phyloP scores from a whole-genome alignment of 1,140 invertebrate species.

The Drosophila parvula region DNA sequence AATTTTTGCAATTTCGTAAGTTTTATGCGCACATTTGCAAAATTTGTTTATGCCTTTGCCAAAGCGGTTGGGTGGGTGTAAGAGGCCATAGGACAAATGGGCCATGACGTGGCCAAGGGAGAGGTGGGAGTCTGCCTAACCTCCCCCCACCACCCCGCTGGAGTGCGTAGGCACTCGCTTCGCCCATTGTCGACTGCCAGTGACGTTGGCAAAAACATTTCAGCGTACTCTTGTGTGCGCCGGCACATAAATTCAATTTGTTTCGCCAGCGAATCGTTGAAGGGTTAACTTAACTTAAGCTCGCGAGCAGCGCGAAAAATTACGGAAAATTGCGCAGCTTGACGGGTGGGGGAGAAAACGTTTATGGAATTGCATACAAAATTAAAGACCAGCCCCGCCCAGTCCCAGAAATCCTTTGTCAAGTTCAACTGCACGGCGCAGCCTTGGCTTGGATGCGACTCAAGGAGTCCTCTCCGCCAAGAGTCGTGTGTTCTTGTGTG shows the following conservation, averaged over 20 bases:
- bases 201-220: constrained; percentile 48
- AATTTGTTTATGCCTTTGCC: constrained; percentile 69
- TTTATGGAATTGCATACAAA: constrained; percentile 52
- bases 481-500: constrained; percentile 16
- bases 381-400: constrained; percentile 56
- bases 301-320: constrained; percentile 27
- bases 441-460: constrained; percentile 56
- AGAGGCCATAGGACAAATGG: constrained; percentile 34
- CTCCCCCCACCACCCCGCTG: not conserved
- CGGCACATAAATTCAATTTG: constrained; percentile 69
- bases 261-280: constrained; percentile 31
- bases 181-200: constrained; percentile 38
- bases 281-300: constrained; percentile 31
- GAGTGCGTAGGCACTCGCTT: constrained; percentile 43
- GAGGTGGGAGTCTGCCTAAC: not conserved
- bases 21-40: constrained; percentile 76
- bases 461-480: constrained; percentile 50
- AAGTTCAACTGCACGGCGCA: constrained; percentile 64
- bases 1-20: constrained; percentile 76
- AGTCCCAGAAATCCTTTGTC: constrained; percentile 44
- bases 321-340: constrained; percentile 46
- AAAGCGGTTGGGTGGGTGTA: constrained; percentile 10
- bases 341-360: constrained; percentile 2
- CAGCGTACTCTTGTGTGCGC: constrained; percentile 23
- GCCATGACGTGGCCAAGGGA: constrained; percentile 38